Percentiles rank a stretch among this genome's conserved stretches.
Evolutionary conservation across 92 coral and sea anemone genomes (phyloP).

Genomic region (Hydrozoanthus gracilis): DNA sequence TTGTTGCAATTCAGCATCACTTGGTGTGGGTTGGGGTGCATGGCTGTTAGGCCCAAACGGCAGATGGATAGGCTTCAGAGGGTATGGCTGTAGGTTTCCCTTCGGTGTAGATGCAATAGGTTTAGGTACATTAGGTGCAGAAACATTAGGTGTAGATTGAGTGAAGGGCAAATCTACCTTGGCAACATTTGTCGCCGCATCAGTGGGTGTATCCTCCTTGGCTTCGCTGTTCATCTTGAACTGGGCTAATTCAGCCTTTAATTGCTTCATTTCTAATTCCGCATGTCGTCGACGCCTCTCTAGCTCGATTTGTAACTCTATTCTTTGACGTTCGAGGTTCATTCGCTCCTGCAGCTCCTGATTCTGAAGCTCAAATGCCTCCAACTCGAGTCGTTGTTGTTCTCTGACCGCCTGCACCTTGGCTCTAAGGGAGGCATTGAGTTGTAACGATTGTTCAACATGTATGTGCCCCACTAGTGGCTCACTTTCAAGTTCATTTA

Average conservation of each 20-base stretch:
- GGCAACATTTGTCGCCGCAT: conserved; percentile 28
- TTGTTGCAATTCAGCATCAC: conserved; percentile 45
- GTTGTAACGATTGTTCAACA: conserved; percentile 47
- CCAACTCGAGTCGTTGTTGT: conserved; percentile 50
- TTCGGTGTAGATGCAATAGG: conserved; percentile 35
- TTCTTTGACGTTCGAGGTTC: conserved; percentile 54
- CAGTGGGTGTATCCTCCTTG: conserved; percentile 1
- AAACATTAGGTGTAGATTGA: conserved; percentile 54
- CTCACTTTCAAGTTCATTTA: neutral
- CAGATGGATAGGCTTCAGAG: conserved; percentile 35
- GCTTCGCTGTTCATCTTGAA: conserved; percentile 51
- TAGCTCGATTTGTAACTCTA: conserved; percentile 39
- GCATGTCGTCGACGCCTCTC: conserved; percentile 35
- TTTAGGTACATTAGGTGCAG: conserved; percentile 35
- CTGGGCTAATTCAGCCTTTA: conserved; percentile 52
- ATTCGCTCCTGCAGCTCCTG: conserved; percentile 49
- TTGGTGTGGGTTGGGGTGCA: conserved; percentile 20
- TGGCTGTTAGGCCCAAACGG: conserved; percentile 16
- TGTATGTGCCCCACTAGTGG: neutral
- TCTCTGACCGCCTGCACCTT: conserved; percentile 51
- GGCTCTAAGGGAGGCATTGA: conserved; percentile 52
- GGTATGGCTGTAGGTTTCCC: conserved; percentile 59
- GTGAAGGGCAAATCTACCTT: conserved; percentile 58
- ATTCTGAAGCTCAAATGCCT: conserved; percentile 45
- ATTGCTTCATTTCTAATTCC: conserved; percentile 20